These are phyloP conservation scores for Cyaniris semiargus DNA, from an alignment of 2,888 invertebrate species.

Conservation along the genomic window DNA sequence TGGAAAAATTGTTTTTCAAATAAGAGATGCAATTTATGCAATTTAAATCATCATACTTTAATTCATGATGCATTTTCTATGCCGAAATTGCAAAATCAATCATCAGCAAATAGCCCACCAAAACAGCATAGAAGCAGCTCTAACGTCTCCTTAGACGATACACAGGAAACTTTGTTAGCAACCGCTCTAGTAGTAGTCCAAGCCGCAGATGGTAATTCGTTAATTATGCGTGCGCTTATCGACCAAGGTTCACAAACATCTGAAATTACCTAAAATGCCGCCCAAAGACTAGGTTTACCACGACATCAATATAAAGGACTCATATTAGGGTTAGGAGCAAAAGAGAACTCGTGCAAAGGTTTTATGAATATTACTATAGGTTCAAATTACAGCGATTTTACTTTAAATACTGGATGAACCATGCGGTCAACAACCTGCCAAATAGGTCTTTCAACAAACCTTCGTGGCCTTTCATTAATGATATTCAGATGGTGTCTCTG, in stretches of 20 bases:
- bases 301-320: too few relatives aligned
- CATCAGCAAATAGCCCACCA: background rate
- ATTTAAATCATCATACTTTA: too few relatives aligned
- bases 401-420: conserved; percentile 36
- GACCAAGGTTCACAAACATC: conserved; percentile 39
- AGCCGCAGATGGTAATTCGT: too few relatives aligned
- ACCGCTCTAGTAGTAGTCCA: too few relatives aligned
- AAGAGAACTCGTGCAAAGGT: background rate
- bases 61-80: too few relatives aligned
- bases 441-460: conserved; percentile 31
- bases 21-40: too few relatives aligned
- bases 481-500: too few relatives aligned
- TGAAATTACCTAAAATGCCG: conserved; percentile 37
- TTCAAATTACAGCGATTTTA: conserved; percentile 18
- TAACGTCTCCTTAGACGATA: background rate
- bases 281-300: background rate
- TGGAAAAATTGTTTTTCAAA: too few relatives aligned
- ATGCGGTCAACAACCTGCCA: conserved; percentile 32
- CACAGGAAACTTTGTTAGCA: conserved; percentile 29
- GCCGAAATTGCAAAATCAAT: too few relatives aligned
- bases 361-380: conserved; percentile 11
- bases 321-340: background rate
- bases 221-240: too few relatives aligned
- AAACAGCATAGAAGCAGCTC: background rate
- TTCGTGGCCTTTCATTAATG: conserved; percentile 24